Conservation (phyloP, 1,140 invertebrate genomes). For the Caenorhabditis latens region DNA sequence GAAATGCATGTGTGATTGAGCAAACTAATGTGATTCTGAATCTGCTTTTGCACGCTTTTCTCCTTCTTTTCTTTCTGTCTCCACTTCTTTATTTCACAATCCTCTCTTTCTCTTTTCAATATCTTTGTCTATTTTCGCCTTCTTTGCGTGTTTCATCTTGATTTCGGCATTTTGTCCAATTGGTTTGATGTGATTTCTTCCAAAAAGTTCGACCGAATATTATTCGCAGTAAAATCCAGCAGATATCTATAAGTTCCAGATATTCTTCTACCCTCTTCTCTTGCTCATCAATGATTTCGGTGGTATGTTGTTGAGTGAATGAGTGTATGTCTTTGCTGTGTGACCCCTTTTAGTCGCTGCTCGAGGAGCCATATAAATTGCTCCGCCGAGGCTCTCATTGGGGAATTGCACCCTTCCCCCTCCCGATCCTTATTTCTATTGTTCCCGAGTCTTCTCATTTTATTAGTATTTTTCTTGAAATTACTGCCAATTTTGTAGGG, state of each 20-base stretch:
- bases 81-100: constrained; percentile 3
- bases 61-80: background rate
- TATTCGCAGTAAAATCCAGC: no score
- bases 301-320: constrained; percentile 55
- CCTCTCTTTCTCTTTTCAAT: background rate
- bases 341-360: constrained; percentile 24
- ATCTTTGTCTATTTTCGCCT: background rate
- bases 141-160: background rate
- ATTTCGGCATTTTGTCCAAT: constrained; percentile 16
- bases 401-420: constrained; percentile 41
- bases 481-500: constrained; percentile 44
- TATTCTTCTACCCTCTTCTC: background rate
- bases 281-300: constrained; percentile 27
- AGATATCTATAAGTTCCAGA: constrained; percentile 43
- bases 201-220: background rate
- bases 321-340: constrained; percentile 16
- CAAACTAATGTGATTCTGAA: constrained; percentile 16
- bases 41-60: background rate
- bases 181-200: background rate
- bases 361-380: constrained; percentile 47
- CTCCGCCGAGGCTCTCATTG: constrained; percentile 31
- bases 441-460: constrained; percentile 2
- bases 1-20: constrained; percentile 37
- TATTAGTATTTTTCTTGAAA: constrained; percentile 34
- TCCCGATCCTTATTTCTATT: background rate